A percentile compares a stretch with the other conserved stretches of the same genome.
Evolutionary conservation across 2,113 vertebrate genomes (phyloP).

Genomic region (Arothron firmamentum): DNA sequence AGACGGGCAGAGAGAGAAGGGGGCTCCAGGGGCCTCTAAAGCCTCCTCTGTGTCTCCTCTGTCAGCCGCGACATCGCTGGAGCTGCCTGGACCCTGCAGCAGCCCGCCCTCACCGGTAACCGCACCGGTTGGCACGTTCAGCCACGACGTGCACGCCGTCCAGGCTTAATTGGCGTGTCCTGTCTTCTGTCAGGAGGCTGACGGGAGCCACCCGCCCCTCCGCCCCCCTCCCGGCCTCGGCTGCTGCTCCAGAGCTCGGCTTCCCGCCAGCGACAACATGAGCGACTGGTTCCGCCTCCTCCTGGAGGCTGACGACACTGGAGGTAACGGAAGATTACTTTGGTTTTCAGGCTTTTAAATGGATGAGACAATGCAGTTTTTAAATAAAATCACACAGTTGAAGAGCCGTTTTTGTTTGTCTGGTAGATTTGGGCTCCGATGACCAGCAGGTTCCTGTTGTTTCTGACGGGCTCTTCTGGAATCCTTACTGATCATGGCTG

Average conservation of each 20-base stretch:
- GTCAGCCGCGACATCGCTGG: slow-evolving; percentile 2
- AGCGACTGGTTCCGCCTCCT: slow-evolving; percentile 69
- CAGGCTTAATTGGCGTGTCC: not conserved
- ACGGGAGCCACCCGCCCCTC: slow-evolving; percentile 9
- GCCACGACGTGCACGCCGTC: not conserved
- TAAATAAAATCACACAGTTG: too few relatives aligned
- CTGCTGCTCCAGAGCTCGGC: slow-evolving; percentile 54
- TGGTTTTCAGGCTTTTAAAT: too few relatives aligned
- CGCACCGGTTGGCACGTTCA: not conserved
- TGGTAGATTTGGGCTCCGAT: slow-evolving; percentile 43
- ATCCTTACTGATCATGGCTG: slow-evolving; percentile 47
- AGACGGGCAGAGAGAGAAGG: slow-evolving; percentile 47
- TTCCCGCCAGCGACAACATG: slow-evolving; percentile 56
- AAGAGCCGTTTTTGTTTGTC: not conserved
- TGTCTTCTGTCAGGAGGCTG: slow-evolving; percentile 22
- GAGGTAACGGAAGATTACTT: slow-evolving; percentile 20
- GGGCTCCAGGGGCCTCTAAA: slow-evolving; percentile 35
- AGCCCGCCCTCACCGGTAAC: slow-evolving; percentile 27
- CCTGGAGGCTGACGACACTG: slow-evolving; percentile 53
- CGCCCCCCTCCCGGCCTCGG: slow-evolving; percentile 58
- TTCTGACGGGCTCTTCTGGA: slow-evolving; percentile 67
- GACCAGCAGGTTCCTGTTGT: slow-evolving; percentile 65
- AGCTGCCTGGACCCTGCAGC: slow-evolving; percentile 32
- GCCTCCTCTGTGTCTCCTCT: slow-evolving; percentile 48
- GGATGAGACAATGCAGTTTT: too few relatives aligned